Conservation (phyloP, 1,140 invertebrate genomes). For the Mya arenaria region DNA sequence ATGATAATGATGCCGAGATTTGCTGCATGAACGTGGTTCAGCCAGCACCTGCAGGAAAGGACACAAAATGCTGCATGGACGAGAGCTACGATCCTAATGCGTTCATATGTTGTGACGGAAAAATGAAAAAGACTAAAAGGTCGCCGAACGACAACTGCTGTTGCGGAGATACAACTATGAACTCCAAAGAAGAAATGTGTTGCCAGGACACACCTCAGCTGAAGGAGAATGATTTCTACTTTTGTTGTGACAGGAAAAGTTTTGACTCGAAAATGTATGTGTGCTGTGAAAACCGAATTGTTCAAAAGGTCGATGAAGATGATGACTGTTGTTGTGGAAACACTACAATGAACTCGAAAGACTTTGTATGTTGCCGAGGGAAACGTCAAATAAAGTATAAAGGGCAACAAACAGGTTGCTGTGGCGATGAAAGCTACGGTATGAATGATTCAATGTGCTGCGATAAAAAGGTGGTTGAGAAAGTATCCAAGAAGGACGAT, state of each 20-base stretch:
- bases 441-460: conserved; percentile 23
- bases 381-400: not conserved
- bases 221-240: not conserved
- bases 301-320: not conserved
- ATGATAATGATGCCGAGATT: conserved; percentile 28
- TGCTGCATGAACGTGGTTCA: conserved; percentile 16
- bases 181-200: conserved; percentile 24
- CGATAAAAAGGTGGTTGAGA: conserved; percentile 7
- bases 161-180: conserved; percentile 17
- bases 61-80: conserved; percentile 8
- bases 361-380: not conserved
- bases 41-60: not conserved
- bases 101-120: conserved; percentile 13
- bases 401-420: conserved; percentile 6
- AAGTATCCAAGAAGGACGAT: not conserved
- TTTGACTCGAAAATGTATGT: not conserved
- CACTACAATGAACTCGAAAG: conserved; percentile 8
- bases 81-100: conserved; percentile 7
- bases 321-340: conserved; percentile 36
- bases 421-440: conserved; percentile 15
- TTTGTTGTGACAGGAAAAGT: conserved; percentile 21
- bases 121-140: not conserved
- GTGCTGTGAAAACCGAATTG: conserved; percentile 1
- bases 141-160: conserved; percentile 2
- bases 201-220: conserved; percentile 10